These are phyloP conservation scores for Glyphotaelius pellucidus DNA, from an alignment of 2,888 invertebrate genomes.

Conservation along the genomic window DNA sequence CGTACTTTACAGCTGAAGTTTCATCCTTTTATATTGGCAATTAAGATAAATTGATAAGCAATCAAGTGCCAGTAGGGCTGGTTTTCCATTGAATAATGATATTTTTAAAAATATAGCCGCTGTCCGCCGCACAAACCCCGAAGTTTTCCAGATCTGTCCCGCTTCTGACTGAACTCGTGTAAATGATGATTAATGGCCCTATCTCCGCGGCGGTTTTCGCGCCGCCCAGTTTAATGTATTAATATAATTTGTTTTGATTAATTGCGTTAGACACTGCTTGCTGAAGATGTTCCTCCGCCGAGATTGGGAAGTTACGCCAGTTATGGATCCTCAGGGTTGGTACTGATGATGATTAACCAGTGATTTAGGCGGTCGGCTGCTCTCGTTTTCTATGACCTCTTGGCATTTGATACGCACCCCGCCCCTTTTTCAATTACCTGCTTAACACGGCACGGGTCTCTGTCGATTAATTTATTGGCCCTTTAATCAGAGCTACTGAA, in stretches of 20 bases:
- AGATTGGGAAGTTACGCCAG: conserved; percentile 36
- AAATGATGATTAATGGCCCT: conserved; percentile 57
- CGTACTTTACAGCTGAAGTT: not conserved
- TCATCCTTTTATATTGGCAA: not conserved
- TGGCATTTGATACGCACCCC: conserved; percentile 21
- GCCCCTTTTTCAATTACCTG: conserved; percentile 28
- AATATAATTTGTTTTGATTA: conserved; percentile 63
- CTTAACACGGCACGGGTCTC: not conserved
- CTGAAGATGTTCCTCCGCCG: conserved; percentile 8
- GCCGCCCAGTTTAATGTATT: conserved; percentile 52
- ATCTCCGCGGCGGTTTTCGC: conserved; percentile 51
- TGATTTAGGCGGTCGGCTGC: conserved; percentile 1
- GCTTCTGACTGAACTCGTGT: conserved; percentile 50
- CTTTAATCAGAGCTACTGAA: not conserved
- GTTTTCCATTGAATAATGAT: not conserved
- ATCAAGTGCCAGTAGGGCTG: not conserved
- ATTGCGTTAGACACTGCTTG: conserved; percentile 50
- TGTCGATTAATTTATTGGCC: conserved; percentile 30
- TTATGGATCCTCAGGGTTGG: conserved; percentile 21
- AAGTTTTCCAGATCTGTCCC: conserved; percentile 50
- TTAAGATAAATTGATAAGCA: conserved; percentile 1
- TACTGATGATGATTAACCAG: not conserved
- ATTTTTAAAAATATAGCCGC: not conserved
- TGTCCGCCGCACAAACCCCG: not conserved
- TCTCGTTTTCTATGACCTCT: conserved; percentile 21